Evolutionary conservation across 2,888 invertebrate genomes (phyloP).

Genomic region (Pterostichus niger): DNA sequence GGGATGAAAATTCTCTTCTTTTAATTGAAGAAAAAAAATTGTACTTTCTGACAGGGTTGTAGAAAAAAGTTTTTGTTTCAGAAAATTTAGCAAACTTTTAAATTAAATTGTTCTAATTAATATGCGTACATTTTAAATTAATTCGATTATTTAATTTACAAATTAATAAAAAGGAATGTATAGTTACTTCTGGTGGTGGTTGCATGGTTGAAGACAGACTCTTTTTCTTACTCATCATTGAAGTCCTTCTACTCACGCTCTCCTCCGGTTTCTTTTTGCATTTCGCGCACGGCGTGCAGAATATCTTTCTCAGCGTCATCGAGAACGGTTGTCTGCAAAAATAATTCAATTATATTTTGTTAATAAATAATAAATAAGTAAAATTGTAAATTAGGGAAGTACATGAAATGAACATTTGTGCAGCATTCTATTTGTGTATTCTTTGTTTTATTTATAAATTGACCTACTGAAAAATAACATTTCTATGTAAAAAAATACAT

Average conservation of each 20-base stretch:
- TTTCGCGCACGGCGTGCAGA: slow-evolving; percentile 41
- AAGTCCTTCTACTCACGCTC: slow-evolving; percentile 80
- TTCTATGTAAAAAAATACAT: too few species aligned
- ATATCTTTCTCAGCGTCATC: slow-evolving; percentile 33
- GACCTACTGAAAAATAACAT: too few species aligned
- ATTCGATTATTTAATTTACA: too few species aligned
- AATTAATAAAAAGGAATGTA: not conserved
- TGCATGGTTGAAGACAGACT: slow-evolving; percentile 81
- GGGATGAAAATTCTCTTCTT: too few species aligned
- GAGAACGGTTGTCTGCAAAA: slow-evolving; percentile 43
- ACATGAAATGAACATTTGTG: not conserved
- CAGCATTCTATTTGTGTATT: too few species aligned
- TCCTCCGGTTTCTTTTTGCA: slow-evolving; percentile 57
- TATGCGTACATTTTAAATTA: too few species aligned
- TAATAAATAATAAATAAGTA: not conserved
- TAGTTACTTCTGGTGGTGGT: slow-evolving; percentile 80
- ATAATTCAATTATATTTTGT: not conserved
- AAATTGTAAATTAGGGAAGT: not conserved
- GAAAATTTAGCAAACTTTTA: too few species aligned
- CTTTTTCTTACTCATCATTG: slow-evolving; percentile 84
- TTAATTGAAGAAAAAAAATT: too few species aligned
- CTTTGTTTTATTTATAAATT: too few species aligned
- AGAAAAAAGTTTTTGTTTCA: too few species aligned
- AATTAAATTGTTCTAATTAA: too few species aligned
- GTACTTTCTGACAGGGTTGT: too few species aligned